These are phyloP conservation scores for Drosophila ogumai DNA, from an alignment of 1,140 invertebrate species.

Conservation along the genomic window DNA sequence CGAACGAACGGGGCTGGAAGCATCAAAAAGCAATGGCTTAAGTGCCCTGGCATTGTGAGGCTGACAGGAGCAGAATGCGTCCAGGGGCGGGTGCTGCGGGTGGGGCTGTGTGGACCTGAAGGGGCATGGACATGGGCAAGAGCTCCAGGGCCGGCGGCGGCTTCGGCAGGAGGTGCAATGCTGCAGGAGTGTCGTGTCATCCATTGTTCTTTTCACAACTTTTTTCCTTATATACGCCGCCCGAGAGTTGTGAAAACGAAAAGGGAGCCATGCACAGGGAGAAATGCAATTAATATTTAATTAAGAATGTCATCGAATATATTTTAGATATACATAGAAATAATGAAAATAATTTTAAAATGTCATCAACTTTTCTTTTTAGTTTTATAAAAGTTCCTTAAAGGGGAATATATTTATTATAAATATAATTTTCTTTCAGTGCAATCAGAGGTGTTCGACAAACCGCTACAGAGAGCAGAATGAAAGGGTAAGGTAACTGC, in stretches of 20 bases:
- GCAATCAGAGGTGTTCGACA: conserved; percentile 56
- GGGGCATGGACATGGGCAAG: not conserved
- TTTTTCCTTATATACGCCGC: conserved; percentile 39
- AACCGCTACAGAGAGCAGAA: conserved; percentile 19
- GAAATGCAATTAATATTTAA: conserved; percentile 13
- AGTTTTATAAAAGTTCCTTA: not conserved
- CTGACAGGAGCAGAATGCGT: conserved; percentile 66
- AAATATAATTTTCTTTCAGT: conserved; percentile 16
- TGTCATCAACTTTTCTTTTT: not conserved
- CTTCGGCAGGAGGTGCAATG: conserved; percentile 15
- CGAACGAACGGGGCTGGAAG: conserved; percentile 40
- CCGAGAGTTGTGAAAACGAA: conserved; percentile 64
- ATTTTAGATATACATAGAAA: not conserved
- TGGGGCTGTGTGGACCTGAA: not conserved
- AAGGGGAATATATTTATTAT: no score
- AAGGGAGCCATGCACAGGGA: conserved; percentile 50
- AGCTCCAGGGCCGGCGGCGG: conserved; percentile 2
- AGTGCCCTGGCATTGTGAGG: conserved; percentile 74
- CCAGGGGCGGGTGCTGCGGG: conserved; percentile 6
- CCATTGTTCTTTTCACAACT: conserved; percentile 79
- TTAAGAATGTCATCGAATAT: not conserved
- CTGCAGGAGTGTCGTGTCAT: conserved; percentile 47
- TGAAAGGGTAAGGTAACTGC: conserved; percentile 13
- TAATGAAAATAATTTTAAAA: not conserved
- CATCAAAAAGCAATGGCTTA: conserved; percentile 81